Percentiles rank a stretch among this genome's conserved stretches.
These are phyloP conservation scores for Zaprionus ghesquierei DNA, from an alignment of 1,140 invertebrate genomes.

Conservation along the genomic window DNA sequence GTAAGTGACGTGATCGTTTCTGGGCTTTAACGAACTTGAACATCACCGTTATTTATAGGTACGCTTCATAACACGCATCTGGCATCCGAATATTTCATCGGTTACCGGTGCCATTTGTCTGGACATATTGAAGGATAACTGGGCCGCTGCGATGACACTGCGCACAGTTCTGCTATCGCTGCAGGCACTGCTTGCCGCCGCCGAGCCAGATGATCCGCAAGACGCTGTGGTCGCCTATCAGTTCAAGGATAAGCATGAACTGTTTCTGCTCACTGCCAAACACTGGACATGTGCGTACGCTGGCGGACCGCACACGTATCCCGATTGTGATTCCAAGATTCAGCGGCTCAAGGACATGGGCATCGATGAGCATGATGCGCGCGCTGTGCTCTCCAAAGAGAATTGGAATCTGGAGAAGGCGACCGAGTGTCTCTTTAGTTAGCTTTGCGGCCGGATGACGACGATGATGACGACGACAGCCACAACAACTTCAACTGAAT, in stretches of 20 bases:
- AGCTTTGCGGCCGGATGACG: constrained; percentile 82
- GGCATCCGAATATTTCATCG: constrained; percentile 99
- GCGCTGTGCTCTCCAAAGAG: constrained; percentile 93
- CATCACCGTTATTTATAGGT: constrained; percentile 84
- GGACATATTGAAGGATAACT: constrained; percentile 99
- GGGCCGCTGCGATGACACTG: constrained; percentile 99
- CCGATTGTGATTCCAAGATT: constrained; percentile 92
- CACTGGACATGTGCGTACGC: constrained; percentile 98
- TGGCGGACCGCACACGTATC: constrained; percentile 89
- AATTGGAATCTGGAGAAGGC: constrained; percentile 95
- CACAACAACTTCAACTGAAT: not conserved
- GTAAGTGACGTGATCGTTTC: constrained; percentile 68
- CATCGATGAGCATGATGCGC: constrained; percentile 91
- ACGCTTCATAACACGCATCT: constrained; percentile 98
- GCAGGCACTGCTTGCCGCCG: constrained; percentile 95
- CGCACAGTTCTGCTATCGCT: constrained; percentile 96
- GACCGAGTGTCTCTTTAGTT: constrained; percentile 94
- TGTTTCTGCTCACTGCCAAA: constrained; percentile 94
- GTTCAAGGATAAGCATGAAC: constrained; percentile 93
- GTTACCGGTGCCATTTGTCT: constrained; percentile 99
- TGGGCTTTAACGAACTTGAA: too few species aligned
- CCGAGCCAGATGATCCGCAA: constrained; percentile 98
- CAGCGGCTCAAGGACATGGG: constrained; percentile 93
- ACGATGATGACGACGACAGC: constrained; percentile 12
- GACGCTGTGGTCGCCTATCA: constrained; percentile 99